Evolutionary conservation across 1,140 invertebrate genomes (phyloP).

Genomic region (Trinorchestia longiramus): DNA sequence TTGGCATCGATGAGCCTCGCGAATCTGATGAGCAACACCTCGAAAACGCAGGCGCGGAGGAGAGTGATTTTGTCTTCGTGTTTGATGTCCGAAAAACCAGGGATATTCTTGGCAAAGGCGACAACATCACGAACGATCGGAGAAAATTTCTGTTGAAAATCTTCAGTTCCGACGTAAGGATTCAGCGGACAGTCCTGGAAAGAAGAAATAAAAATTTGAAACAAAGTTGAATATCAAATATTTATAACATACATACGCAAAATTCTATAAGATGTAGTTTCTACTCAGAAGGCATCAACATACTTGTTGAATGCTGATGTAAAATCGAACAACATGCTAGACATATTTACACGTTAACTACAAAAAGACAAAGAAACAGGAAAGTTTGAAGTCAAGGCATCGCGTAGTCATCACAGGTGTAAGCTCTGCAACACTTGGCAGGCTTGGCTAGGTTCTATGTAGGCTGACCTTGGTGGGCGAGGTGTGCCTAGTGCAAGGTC

Average conservation of each 20-base stretch:
- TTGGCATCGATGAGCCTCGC: slow-evolving; percentile 19
- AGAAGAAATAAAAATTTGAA: background rate
- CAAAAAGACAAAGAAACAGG: background rate
- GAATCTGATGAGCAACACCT: slow-evolving; percentile 39
- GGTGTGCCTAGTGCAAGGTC: slow-evolving; percentile 24
- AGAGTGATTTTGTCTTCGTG: slow-evolving; percentile 39
- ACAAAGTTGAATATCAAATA: background rate
- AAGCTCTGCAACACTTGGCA: slow-evolving; percentile 23
- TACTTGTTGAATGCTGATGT: background rate
- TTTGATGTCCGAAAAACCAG: slow-evolving; percentile 28
- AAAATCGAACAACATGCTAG: background rate
- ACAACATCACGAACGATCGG: slow-evolving; percentile 32
- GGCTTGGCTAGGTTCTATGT: background rate
- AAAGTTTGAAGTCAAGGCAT: background rate
- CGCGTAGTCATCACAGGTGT: background rate
- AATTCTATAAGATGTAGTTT: background rate
- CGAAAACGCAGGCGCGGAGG: slow-evolving; percentile 31
- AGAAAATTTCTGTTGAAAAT: slow-evolving; percentile 47
- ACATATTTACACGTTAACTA: no score
- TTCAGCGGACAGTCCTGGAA: slow-evolving; percentile 45
- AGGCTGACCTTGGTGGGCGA: slow-evolving; percentile 30
- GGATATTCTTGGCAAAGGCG: slow-evolving; percentile 42
- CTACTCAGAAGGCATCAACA: background rate
- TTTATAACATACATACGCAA: background rate
- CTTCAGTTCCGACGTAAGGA: slow-evolving; percentile 42